Evolutionary conservation across 2,113 vertebrate genomes (phyloP).

Genomic region (Channa maculata): DNA sequence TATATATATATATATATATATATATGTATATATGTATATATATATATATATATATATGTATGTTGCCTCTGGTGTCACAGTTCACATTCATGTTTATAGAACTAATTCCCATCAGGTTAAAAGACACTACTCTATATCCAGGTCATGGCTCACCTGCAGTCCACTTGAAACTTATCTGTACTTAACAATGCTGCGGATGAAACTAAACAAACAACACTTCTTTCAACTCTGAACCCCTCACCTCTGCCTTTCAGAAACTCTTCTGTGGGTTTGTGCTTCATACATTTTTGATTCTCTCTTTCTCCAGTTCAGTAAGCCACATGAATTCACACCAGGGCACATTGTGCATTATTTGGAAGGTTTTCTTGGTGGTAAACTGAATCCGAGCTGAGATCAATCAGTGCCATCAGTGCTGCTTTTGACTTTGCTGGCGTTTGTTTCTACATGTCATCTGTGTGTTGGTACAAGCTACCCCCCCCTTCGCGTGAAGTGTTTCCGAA

Average conservation of each 20-base stretch:
- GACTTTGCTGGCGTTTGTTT: constrained; percentile 27
- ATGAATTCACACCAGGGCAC: constrained; percentile 2
- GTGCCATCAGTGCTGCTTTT: constrained; percentile 9
- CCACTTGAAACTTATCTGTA: constrained; percentile 41
- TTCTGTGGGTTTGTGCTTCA: not conserved
- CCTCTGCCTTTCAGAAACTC: constrained; percentile 6
- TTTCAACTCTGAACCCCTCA: not conserved
- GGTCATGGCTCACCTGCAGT: constrained; percentile 49
- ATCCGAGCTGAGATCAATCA: constrained; percentile 24
- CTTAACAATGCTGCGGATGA: constrained; percentile 31
- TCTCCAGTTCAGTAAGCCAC: not conserved
- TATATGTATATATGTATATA: too few species aligned
- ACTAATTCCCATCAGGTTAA: constrained; percentile 42
- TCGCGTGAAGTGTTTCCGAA: constrained; percentile 70
- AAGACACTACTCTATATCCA: constrained; percentile 13
- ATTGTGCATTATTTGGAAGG: not conserved
- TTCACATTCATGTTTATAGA: constrained; percentile 50
- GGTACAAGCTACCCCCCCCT: constrained; percentile 49
- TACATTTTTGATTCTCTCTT: not conserved
- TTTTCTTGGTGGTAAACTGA: not conserved
- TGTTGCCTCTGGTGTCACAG: constrained; percentile 10
- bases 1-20: too few species aligned
- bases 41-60: too few species aligned
- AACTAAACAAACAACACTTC: constrained; percentile 19
- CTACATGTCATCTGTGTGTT: constrained; percentile 59